Percentiles rank a stretch among this genome's conserved stretches.
phyloP scores from a whole-genome alignment of 1,140 invertebrate species.

The Cydia fagiglandana region DNA sequence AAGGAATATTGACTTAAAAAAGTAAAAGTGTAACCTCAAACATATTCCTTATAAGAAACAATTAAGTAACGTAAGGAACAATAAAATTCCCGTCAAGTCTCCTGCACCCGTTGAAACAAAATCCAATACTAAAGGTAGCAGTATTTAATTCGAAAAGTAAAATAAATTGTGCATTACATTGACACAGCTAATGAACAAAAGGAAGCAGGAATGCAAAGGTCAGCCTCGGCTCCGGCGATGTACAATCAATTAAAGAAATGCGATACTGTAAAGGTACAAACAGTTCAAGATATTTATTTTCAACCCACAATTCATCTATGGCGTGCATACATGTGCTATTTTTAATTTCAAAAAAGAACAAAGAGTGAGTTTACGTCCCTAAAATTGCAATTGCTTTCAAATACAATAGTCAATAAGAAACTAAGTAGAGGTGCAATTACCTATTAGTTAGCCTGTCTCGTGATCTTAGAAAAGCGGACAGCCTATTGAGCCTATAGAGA shows the following conservation, averaged over 20 bases:
- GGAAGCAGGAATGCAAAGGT: conserved; percentile 43
- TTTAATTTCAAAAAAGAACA: not conserved
- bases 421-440: not conserved
- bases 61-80: conserved; percentile 2
- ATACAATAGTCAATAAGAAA: not conserved
- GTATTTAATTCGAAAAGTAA: conserved; percentile 39
- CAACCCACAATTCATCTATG: conserved; percentile 17
- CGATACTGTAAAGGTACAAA: conserved; percentile 29
- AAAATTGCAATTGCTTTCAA: not conserved
- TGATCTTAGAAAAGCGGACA: too few species aligned
- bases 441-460: too few species aligned
- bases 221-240: conserved; percentile 35
- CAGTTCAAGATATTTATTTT: conserved; percentile 32
- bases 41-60: not conserved
- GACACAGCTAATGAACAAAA: conserved; percentile 51
- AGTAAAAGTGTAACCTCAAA: not conserved
- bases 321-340: conserved; percentile 4
- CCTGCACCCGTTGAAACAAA: conserved; percentile 19
- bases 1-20: not conserved
- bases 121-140: conserved; percentile 37
- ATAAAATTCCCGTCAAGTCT: conserved; percentile 9
- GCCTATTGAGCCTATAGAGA: too few species aligned
- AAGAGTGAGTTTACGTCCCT: not conserved
- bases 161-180: conserved; percentile 47
- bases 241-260: conserved; percentile 47